Conservation (phyloP, 2,113 vertebrate genomes). For the Nesogale talazaci region DNA sequence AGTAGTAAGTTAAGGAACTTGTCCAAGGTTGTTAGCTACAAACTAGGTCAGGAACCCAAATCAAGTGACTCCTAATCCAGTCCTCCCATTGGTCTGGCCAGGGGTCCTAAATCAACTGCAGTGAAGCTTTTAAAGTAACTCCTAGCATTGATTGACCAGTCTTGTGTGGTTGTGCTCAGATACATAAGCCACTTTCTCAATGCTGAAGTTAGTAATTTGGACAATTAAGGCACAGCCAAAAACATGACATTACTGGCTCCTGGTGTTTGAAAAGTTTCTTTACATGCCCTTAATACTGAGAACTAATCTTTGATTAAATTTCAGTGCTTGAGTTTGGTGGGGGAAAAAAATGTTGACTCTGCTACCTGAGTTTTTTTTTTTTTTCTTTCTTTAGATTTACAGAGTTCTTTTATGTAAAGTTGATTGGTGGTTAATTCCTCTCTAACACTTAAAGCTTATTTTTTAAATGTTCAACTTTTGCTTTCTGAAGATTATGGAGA, state of each 20-base stretch:
- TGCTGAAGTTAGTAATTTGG: not conserved
- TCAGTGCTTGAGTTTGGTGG: not conserved
- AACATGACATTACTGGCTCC: not conserved
- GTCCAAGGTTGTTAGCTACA: no score
- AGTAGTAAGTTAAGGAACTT: no score
- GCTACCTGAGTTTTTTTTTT: not conserved
- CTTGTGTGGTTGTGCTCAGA: not conserved
- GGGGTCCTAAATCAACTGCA: conserved; percentile 5
- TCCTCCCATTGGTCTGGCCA: not conserved
- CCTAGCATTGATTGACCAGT: not conserved
- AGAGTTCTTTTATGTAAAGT: conserved; percentile 14
- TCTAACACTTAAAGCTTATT: conserved; percentile 1
- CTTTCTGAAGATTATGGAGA: not conserved
- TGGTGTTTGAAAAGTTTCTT: conserved; percentile 5
- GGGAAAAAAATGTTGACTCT: not conserved
- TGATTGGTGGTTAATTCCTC: not conserved
- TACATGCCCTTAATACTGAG: not conserved
- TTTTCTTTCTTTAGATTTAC: conserved; percentile 7
- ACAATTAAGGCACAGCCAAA: not conserved
- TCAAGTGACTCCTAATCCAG: no score
- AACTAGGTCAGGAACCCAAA: no score
- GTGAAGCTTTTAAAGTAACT: conserved; percentile 24
- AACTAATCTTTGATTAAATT: conserved; percentile 11
- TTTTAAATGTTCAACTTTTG: not conserved
- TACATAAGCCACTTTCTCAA: not conserved